Evolutionary conservation across 2,797 vertebrate genomes (phyloP).

Genomic region (Gadopsis marmoratus): DNA sequence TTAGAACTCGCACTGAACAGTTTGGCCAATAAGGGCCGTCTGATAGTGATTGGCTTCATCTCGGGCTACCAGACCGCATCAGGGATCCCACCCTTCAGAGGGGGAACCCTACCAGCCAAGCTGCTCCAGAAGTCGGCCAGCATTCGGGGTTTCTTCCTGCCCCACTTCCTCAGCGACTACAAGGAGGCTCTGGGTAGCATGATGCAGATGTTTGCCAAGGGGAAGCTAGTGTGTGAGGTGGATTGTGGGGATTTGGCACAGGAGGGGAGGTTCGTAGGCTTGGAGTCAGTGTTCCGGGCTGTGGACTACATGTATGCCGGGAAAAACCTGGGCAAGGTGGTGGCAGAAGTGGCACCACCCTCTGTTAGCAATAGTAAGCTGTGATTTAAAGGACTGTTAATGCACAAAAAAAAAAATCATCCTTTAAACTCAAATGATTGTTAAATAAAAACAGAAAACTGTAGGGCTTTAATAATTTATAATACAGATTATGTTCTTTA

Average conservation of each 20-base stretch:
- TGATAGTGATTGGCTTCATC: constrained; percentile 94
- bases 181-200: constrained; percentile 86
- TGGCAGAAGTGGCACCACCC: constrained; percentile 88
- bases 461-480: constrained; percentile 8
- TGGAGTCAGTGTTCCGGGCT: constrained; percentile 92
- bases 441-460: not conserved
- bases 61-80: constrained; percentile 90
- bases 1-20: constrained; percentile 89
- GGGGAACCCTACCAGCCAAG: constrained; percentile 86
- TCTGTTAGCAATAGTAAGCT: constrained; percentile 89
- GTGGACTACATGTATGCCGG: constrained; percentile 95
- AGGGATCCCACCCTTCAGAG: constrained; percentile 85
- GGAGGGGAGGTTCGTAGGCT: constrained; percentile 88
- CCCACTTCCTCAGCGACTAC: constrained; percentile 89
- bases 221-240: constrained; percentile 90
- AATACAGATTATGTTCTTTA: constrained; percentile 33
- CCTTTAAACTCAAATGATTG: constrained; percentile 30
- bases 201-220: constrained; percentile 86
- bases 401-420: constrained; percentile 29
- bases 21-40: constrained; percentile 87
- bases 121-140: constrained; percentile 93
- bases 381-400: constrained; percentile 76
- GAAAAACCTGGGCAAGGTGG: constrained; percentile 94
- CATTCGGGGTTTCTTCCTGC: constrained; percentile 92
- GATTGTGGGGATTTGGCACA: constrained; percentile 87